Evolutionary conservation across 2,888 invertebrate genomes (phyloP).

Genomic region (Epirrhoe tristata): DNA sequence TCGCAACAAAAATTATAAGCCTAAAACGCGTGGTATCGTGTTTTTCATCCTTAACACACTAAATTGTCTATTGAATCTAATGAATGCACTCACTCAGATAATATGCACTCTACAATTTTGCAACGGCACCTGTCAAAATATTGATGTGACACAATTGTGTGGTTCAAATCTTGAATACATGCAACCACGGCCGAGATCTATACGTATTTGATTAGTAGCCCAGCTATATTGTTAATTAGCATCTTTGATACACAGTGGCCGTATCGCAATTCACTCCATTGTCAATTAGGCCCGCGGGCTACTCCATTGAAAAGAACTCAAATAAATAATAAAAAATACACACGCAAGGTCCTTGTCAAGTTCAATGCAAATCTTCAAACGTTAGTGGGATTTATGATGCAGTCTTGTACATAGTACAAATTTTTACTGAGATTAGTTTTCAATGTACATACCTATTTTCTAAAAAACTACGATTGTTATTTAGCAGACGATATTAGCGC

Average conservation of each 20-base stretch:
- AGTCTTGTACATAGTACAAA: neutral
- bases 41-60: too few relatives aligned
- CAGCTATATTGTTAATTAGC: constrained; percentile 31
- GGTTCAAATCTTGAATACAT: neutral
- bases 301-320: constrained; percentile 47
- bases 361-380: constrained; percentile 43
- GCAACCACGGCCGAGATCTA: neutral
- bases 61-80: too few relatives aligned
- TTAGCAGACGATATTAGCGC: neutral
- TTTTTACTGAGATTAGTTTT: neutral
- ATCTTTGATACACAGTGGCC: constrained; percentile 38
- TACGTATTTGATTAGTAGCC: constrained; percentile 23
- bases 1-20: neutral
- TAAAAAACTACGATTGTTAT: neutral
- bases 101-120: too few relatives aligned
- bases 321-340: constrained; percentile 53
- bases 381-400: neutral
- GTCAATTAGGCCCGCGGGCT: constrained; percentile 57
- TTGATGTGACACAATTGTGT: neutral
- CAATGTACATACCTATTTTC: neutral
- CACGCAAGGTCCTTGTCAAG: constrained; percentile 56
- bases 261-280: constrained; percentile 48
- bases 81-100: too few relatives aligned
- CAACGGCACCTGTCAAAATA: too few relatives aligned
- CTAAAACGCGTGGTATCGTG: too few relatives aligned